phyloP scores from a whole-genome alignment of 2,797 vertebrate species.

The Alosa sapidissima region DNA sequence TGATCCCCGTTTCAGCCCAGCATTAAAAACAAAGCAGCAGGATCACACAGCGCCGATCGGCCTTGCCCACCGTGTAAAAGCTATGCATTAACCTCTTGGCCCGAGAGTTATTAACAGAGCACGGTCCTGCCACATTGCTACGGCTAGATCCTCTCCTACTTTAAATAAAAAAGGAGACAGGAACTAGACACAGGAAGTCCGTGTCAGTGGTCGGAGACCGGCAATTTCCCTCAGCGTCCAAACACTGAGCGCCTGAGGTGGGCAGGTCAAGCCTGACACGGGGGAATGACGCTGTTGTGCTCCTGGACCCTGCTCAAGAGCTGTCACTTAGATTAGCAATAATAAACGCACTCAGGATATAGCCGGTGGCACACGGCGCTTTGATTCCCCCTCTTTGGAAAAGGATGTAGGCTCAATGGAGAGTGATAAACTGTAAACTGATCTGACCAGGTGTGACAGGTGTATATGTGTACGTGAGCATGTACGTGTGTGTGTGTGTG shows the following conservation, averaged over 20 bases:
- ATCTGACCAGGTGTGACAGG: conserved; percentile 33
- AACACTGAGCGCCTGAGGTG: conserved; percentile 53
- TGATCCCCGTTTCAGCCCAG: conserved; percentile 9
- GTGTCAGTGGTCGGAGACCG: conserved; percentile 18
- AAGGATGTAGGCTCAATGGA: conserved; percentile 64
- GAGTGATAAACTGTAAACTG: conserved; percentile 67
- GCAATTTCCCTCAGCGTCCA: conserved; percentile 49
- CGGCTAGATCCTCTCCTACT: not conserved
- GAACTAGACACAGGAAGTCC: conserved; percentile 21
- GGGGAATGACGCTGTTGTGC: conserved; percentile 22
- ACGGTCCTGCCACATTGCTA: not conserved
- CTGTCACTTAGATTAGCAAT: conserved; percentile 68
- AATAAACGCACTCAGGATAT: conserved; percentile 59
- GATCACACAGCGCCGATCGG: not conserved
- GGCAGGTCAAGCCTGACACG: conserved; percentile 43
- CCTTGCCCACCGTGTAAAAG: not conserved
- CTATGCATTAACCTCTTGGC: not conserved
- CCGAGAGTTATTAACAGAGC: conserved; percentile 22
- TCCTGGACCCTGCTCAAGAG: conserved; percentile 46
- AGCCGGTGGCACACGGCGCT: conserved; percentile 51
- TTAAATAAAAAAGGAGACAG: conserved; percentile 6
- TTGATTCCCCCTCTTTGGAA: conserved; percentile 56
- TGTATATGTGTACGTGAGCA: not conserved
- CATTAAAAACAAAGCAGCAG: conserved; percentile 2
- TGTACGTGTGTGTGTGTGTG: conserved; percentile 2